Conservation (phyloP, 2,888 invertebrate species). For the Aricia artaxerxes region DNA sequence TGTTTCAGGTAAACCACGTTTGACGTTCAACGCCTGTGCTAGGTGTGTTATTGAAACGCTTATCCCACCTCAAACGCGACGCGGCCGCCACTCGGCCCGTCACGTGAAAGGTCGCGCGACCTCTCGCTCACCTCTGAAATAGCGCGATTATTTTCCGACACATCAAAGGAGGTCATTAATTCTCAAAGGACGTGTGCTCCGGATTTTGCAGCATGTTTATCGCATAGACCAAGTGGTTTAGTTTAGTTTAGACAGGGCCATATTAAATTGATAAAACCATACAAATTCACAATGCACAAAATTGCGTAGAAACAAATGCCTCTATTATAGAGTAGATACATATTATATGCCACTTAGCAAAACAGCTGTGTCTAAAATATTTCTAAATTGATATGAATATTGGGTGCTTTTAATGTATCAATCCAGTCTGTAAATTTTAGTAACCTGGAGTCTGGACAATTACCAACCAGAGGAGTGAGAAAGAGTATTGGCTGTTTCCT, state of each 20-base stretch:
- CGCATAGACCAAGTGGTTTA: neutral
- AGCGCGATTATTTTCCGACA: constrained; percentile 68
- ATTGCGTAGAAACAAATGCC: no score
- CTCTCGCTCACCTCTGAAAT: constrained; percentile 52
- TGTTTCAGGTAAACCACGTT: constrained; percentile 51
- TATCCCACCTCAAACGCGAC: constrained; percentile 49
- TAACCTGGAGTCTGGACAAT: no score
- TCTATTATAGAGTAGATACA: no score
- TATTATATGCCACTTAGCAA: no score
- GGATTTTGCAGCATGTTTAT: constrained; percentile 45
- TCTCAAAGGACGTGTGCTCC: constrained; percentile 59
- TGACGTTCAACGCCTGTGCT: constrained; percentile 48
- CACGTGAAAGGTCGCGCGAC: neutral
- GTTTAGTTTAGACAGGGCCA: neutral
- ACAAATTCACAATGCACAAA: no score
- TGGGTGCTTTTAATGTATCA: no score
- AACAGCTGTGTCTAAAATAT: no score
- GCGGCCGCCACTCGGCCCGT: neutral
- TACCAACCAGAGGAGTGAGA: no score
- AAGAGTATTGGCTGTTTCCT: no score
- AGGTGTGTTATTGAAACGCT: constrained; percentile 62
- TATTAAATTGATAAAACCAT: no score
- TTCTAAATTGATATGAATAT: no score
- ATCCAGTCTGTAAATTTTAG: no score
- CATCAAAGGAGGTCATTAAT: constrained; percentile 74